Base-by-base conservation (phyloP, 2,797 vertebrate genomes). In the Dallia pectoralis region DNA sequence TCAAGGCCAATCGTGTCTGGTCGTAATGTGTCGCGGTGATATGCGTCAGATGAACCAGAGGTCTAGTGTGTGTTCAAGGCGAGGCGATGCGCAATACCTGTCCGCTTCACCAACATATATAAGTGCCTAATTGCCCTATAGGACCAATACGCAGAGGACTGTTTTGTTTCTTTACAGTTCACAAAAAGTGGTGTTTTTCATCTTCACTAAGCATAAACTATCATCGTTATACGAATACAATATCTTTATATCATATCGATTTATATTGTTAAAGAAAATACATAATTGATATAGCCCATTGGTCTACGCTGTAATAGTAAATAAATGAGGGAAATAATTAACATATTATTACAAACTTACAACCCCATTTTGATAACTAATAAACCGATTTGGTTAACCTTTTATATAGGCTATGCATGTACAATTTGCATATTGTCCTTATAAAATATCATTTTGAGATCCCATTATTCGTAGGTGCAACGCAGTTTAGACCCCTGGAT, bases 21-120 rank as follows among this genome's bases (percentile, higher is more conserved):
- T 71, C 79, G 29, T 81, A 80, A 82, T 70, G 79, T 82, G 81
- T 86, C 78, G 83, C 65, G 47, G 65, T 80, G 77, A 76, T 70
- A 74, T 53, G 47, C 30, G 53, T 59, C 51, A 70, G 47, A 15
- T 19, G 29, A 30, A 68, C 22, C 68, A 4, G 48, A 69, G 67
- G 47, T 27, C 27, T 69, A 51, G 44, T 49, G 67, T 49, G 47
- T 49, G 44, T 44, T 25, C 22, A 40, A 67, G 25, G 3, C 36
- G 1, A 48, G 67, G 66, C 25, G 12, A 40, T 47, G 25, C 2
- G 40, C 44, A 16, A 48, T 62, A 14, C 33, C 25, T 48, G 22
- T 27, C 67, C 11, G 14, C 29, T 69, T 16, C 9, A 49, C 48
- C 44, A 15, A 69, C 30, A 27, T 30, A 30, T 30, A 27, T 30